Base-by-base conservation (phyloP, 2,888 invertebrate genomes). In the Fabriciana adippe region DNA sequence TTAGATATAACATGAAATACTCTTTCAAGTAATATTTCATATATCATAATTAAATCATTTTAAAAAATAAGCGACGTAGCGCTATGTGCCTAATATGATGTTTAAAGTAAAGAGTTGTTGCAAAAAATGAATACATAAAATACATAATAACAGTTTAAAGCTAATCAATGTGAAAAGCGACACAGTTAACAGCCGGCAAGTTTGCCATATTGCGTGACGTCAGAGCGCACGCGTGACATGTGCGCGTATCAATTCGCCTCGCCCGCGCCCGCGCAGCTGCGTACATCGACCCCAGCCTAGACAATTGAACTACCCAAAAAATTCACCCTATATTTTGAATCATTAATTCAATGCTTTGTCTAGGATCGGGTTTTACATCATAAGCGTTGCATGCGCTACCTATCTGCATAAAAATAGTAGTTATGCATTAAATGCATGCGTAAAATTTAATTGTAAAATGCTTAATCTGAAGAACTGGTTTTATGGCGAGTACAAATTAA, bases 221-320 rank as follows among this genome's bases (percentile, higher is more conserved):
- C 79, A 66, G 53, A 67, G 74, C 70, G 83, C 85, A 84, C 82
- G 73, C 79, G 77, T 78, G 79, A 75, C 83, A 83, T 84, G 81
- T 84, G 86, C 82, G 78, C 78, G 79, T 90, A 91, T 91, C 91
- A 90, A 89, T 88, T 90, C 82, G 88, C 90, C 88, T 80, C 85
- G 86, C 87, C 84, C 79, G 83, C 81, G 85, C 86, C 83, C 81
- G 86, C 87, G 87, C 91, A 91, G 92, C 91, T 91, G 91, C 89
- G 87, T 79, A 73, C 88, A 82, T 79, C 87, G 87, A 87, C 88
- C 90, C 88, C 83, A 76, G 69, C 67, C 69, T 74, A 77, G 76
- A 76, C 80, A 76, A 81, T 80, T 78, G 78, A 80, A 79, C 80
- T 78, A 74, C 72, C 72, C 77, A 74, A 80, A 87, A 84, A 86